Evolutionary conservation across 2,888 invertebrate genomes (phyloP).

Genomic region (Julus scandinavius): DNA sequence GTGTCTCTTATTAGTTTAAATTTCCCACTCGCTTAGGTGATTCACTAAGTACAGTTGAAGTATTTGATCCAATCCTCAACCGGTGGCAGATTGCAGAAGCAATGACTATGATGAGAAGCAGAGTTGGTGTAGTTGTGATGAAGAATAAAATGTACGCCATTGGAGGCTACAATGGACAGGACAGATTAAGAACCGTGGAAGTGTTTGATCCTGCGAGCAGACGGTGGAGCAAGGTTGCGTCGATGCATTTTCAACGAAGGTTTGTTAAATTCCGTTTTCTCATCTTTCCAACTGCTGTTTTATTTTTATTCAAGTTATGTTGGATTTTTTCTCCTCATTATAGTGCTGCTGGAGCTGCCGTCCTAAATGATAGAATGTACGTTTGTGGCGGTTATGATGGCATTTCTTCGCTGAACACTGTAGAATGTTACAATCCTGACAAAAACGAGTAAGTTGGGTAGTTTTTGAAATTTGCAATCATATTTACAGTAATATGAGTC

Average conservation of each 20-base stretch:
- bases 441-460: constrained; percentile 68
- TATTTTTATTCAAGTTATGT: background rate
- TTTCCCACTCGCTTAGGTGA: constrained; percentile 70
- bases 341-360: constrained; percentile 83
- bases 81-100: constrained; percentile 82
- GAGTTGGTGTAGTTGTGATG: constrained; percentile 86
- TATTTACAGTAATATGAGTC: too few species aligned
- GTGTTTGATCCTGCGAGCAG: constrained; percentile 80
- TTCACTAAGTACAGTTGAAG: constrained; percentile 85
- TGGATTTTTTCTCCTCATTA: constrained; percentile 57
- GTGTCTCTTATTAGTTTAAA: too few species aligned
- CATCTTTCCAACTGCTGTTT: too few species aligned
- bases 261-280: constrained; percentile 63
- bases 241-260: constrained; percentile 85
- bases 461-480: too few species aligned
- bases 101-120: constrained; percentile 84
- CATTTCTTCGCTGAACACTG: constrained; percentile 81
- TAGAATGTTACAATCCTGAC: constrained; percentile 82
- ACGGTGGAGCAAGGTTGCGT: constrained; percentile 80
- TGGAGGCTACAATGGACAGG: constrained; percentile 84
- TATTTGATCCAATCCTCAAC: constrained; percentile 77
- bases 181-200: constrained; percentile 84
- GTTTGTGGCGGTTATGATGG: constrained; percentile 89
- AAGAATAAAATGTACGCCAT: constrained; percentile 82
- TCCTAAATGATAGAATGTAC: constrained; percentile 81